A percentile compares a stretch with the other conserved stretches of the same genome.
These are phyloP conservation scores for Melanotaenia nigrans DNA, from an alignment of 2,797 vertebrate species.

Conservation along the genomic window DNA sequence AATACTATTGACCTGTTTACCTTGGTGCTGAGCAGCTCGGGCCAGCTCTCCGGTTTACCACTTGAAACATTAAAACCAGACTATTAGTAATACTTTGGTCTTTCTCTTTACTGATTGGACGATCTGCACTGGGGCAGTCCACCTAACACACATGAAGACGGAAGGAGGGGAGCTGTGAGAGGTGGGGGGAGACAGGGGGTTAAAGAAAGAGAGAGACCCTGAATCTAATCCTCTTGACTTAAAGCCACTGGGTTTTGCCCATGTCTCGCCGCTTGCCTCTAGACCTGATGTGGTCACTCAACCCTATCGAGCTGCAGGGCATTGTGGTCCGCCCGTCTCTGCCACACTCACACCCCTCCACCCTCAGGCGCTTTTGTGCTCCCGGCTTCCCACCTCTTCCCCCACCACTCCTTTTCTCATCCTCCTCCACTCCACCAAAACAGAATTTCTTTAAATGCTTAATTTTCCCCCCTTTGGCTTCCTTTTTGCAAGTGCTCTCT, in stretches of 20 bases:
- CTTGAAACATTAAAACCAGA: conserved; percentile 88
- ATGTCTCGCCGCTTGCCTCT: conserved; percentile 71
- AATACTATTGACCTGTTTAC: conserved; percentile 90
- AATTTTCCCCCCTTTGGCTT: conserved; percentile 77
- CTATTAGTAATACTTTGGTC: conserved; percentile 88
- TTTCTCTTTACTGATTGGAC: conserved; percentile 76
- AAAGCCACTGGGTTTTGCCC: conserved; percentile 75
- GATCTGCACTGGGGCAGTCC: conserved; percentile 52
- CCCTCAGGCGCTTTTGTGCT: conserved; percentile 75
- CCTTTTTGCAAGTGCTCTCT: conserved; percentile 72
- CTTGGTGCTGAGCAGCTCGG: conserved; percentile 79
- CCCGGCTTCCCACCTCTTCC: conserved; percentile 24
- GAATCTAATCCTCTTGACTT: conserved; percentile 80
- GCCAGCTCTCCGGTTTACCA: conserved; percentile 80
- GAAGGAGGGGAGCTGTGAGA: conserved; percentile 16
- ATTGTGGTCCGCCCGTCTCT: conserved; percentile 75
- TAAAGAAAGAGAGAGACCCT: conserved; percentile 59
- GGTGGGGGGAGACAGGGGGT: conserved; percentile 33
- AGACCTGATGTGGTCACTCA: conserved; percentile 83
- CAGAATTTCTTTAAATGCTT: conserved; percentile 83
- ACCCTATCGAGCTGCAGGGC: conserved; percentile 83
- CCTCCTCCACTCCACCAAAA: conserved; percentile 63
- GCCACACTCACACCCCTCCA: conserved; percentile 59
- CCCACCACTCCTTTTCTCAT: conserved; percentile 46
- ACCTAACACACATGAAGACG: conserved; percentile 43